A percentile compares a stretch with the other conserved stretches of the same genome.
phyloP scores from a whole-genome alignment of 1,140 invertebrate genomes.

The Drosophila melanica region DNA sequence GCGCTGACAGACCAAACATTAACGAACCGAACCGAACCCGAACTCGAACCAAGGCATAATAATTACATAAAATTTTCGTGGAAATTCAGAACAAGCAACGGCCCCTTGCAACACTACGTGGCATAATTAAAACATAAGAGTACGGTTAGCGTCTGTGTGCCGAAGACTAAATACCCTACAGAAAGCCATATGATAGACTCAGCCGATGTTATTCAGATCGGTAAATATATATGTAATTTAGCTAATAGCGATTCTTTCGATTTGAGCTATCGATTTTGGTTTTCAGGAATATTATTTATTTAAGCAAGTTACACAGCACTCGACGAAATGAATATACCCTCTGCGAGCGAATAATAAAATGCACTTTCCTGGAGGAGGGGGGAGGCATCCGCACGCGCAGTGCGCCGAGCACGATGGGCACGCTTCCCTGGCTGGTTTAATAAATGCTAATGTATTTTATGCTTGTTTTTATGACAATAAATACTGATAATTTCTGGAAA shows the following conservation, averaged over 20 bases:
- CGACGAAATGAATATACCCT: too few relatives aligned
- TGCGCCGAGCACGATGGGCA: slow-evolving; percentile 41
- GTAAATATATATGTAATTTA: not conserved
- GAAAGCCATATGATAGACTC: too few relatives aligned
- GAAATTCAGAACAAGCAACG: slow-evolving; percentile 64
- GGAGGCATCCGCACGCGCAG: slow-evolving; percentile 20
- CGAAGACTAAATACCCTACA: not conserved
- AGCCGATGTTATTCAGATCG: too few relatives aligned
- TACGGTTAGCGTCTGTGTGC: not conserved
- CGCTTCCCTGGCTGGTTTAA: slow-evolving; percentile 70
- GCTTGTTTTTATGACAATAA: slow-evolving; percentile 66
- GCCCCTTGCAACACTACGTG: slow-evolving; percentile 53
- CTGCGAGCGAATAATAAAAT: too few relatives aligned
- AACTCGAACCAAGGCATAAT: slow-evolving; percentile 43
- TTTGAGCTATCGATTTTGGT: too few relatives aligned
- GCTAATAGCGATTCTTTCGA: too few relatives aligned
- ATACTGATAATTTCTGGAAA: slow-evolving; percentile 79
- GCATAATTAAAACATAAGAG: slow-evolving; percentile 65
- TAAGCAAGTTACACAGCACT: not conserved
- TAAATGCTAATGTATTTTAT: slow-evolving; percentile 76
- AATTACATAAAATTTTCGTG: slow-evolving; percentile 76
- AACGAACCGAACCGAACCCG: slow-evolving; percentile 22
- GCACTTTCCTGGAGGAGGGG: not conserved
- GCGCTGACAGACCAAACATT: slow-evolving; percentile 25
- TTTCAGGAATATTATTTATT: not conserved